phyloP scores from a whole-genome alignment of 2,797 vertebrate species.

The Lycodopsis pacificus region DNA sequence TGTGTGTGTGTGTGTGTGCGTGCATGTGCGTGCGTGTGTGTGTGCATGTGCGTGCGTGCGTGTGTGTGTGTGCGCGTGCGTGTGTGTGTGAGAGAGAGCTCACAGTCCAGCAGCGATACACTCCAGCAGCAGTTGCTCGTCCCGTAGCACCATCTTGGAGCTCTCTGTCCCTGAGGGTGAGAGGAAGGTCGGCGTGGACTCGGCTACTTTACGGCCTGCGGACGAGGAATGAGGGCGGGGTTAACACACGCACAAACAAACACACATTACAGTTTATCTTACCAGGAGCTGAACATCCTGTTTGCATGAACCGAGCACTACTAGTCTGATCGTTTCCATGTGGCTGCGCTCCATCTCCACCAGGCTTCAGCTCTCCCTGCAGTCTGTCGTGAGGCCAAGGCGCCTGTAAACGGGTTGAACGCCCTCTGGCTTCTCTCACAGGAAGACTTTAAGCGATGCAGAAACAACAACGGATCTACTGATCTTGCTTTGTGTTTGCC shows the following conservation, averaged over 20 bases:
- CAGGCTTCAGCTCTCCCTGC: conserved; percentile 37
- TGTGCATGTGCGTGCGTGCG: background rate
- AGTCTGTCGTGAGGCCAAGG: conserved; percentile 19
- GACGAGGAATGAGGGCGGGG: conserved; percentile 30
- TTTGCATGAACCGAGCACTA: conserved; percentile 25
- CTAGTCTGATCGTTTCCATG: conserved; percentile 45
- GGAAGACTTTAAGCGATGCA: conserved; percentile 53
- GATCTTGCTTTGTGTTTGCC: conserved; percentile 40
- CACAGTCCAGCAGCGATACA: conserved; percentile 98
- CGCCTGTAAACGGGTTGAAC: conserved; percentile 29
- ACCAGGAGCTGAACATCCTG: conserved; percentile 17
- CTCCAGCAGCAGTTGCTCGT: conserved; percentile 92
- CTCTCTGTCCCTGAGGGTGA: conserved; percentile 89
- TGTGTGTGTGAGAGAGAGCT: conserved; percentile 60
- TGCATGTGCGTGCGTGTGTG: background rate
- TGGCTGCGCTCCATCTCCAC: conserved; percentile 33
- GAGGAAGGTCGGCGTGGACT: conserved; percentile 92
- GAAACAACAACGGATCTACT: conserved; percentile 43
- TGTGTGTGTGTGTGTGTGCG: background rate
- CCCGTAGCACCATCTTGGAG: conserved; percentile 94
- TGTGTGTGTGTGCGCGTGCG: background rate
- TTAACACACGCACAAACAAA: conserved; percentile 20
- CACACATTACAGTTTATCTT: background rate
- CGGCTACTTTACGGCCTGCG: conserved; percentile 89
- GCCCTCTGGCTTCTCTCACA: conserved; percentile 49